phyloP scores from a whole-genome alignment of 2,797 vertebrate species.

The Echiichthys vipera region DNA sequence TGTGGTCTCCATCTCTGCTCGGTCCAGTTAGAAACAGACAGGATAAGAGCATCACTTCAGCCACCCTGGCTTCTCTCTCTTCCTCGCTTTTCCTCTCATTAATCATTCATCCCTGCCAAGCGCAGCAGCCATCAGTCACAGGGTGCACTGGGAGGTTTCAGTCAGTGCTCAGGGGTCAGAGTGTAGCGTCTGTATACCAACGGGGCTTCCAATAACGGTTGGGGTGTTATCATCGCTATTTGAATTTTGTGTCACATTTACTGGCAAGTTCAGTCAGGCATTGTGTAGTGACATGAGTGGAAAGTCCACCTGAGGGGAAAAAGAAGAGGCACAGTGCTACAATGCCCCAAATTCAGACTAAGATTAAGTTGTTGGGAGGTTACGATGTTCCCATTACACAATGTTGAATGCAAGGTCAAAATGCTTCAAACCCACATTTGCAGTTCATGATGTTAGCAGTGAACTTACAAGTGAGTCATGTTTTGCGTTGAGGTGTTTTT shows the following conservation, averaged over 20 bases:
- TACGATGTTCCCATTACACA: not conserved
- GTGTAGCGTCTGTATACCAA: constrained; percentile 20
- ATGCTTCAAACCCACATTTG: constrained; percentile 8
- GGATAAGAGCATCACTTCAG: constrained; percentile 76
- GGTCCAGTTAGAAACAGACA: constrained; percentile 76
- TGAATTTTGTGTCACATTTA: constrained; percentile 6
- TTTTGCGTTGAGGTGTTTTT: constrained; percentile 24
- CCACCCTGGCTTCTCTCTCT: constrained; percentile 46
- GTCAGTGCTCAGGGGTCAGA: constrained; percentile 43
- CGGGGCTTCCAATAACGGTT: constrained; percentile 12
- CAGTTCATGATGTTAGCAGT: not conserved
- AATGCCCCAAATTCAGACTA: not conserved
- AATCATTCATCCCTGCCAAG: constrained; percentile 72
- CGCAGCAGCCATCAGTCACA: constrained; percentile 59
- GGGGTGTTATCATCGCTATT: not conserved
- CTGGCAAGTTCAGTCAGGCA: not conserved
- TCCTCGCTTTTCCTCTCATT: constrained; percentile 64
- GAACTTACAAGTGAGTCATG: too few relatives aligned
- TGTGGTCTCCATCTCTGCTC: constrained; percentile 70
- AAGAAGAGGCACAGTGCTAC: not conserved
- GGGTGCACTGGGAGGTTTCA: constrained; percentile 20
- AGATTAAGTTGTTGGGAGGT: not conserved
- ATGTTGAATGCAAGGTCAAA: constrained; percentile 1
- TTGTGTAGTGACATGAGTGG: not conserved
- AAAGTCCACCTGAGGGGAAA: constrained; percentile 17